Evolutionary conservation across 2,888 invertebrate genomes (phyloP).

Genomic region (Ophion ellenae): DNA sequence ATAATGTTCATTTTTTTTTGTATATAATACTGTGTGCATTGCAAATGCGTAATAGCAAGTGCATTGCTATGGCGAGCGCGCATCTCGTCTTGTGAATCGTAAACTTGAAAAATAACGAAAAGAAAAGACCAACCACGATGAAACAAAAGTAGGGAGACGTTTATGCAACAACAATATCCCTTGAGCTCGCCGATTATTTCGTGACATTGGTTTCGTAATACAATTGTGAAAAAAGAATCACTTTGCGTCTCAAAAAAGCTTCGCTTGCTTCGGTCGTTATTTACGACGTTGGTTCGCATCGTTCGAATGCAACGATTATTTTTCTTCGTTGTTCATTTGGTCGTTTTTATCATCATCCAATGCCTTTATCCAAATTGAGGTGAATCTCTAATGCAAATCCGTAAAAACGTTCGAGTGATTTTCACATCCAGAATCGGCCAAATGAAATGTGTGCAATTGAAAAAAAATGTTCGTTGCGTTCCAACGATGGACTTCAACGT

Average conservation of each 20-base stretch:
- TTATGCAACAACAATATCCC: conserved; percentile 55
- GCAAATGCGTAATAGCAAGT: conserved; percentile 1
- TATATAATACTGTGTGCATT: conserved; percentile 44
- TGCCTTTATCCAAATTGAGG: too few relatives aligned
- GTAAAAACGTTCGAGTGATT: too few relatives aligned
- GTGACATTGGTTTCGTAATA: conserved; percentile 70
- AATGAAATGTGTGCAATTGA: too few relatives aligned
- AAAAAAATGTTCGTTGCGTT: too few relatives aligned
- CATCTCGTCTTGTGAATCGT: not conserved
- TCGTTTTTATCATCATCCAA: too few relatives aligned
- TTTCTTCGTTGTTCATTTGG: too few relatives aligned
- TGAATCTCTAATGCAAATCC: too few relatives aligned
- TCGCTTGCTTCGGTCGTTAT: not conserved
- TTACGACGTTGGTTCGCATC: too few relatives aligned
- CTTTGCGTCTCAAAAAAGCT: conserved; percentile 51
- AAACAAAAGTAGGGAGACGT: conserved; percentile 1
- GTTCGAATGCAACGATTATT: too few relatives aligned
- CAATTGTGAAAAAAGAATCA: conserved; percentile 68
- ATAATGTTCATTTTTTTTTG: not conserved
- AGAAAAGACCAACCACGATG: not conserved
- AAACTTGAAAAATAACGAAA: conserved; percentile 32
- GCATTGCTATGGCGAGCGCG: too few relatives aligned
- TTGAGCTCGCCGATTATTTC: conserved; percentile 36
- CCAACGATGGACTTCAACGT: too few relatives aligned
- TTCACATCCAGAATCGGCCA: too few relatives aligned